Base-by-base conservation (phyloP, 2,113 vertebrate species). In the Mormyrus iriodes region DNA sequence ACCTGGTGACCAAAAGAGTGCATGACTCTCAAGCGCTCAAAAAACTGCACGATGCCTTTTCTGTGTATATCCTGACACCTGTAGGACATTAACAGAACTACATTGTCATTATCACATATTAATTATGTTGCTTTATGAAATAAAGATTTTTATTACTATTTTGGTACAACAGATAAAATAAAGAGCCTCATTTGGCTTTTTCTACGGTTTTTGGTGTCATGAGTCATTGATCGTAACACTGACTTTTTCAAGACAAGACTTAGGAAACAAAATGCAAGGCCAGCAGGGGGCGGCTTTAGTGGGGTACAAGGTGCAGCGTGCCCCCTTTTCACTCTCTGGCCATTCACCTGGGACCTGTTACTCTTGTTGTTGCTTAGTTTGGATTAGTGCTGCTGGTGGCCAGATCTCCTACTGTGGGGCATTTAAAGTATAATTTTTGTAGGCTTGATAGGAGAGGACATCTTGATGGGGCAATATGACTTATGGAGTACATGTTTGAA, bases 1-100 rank as follows among this genome's bases (percentile, higher is more conserved):
- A 86, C 85, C 85, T 86, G 5, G 6, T 86, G 85, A 4, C 85
- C 51, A 86, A 83, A 86, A 86, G 17, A 10, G 27, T 86, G 49
- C 10, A 52, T 5, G 27, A 86, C 48, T 39, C 21, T 1, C 10
- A 35, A 86, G 31, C 0, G 12, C 9, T 4, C 27, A 2, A 10
- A 86, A 53, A 35, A 35, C 24, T 48, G 46, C 8, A 51, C 48
- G 13, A 27, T 19, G 48, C n/a, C n/a, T 51, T 53, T 53, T 55
- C 48, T 86, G 31, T 42, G 15, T 15, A 17, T 53, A 52, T 51
- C n/a, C 85, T 19, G 85, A n/a, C 85, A 52, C 51, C 85, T 86
- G 48, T 31, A 21, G 51, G 85, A 31, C 15, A 19, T 19, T 53
- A n/a, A 27, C 2, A 39, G 51, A 86, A 55, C 85, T 27, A 48